phyloP scores from a whole-genome alignment of 2,113 vertebrate genomes.

The Syngnathus typhle region DNA sequence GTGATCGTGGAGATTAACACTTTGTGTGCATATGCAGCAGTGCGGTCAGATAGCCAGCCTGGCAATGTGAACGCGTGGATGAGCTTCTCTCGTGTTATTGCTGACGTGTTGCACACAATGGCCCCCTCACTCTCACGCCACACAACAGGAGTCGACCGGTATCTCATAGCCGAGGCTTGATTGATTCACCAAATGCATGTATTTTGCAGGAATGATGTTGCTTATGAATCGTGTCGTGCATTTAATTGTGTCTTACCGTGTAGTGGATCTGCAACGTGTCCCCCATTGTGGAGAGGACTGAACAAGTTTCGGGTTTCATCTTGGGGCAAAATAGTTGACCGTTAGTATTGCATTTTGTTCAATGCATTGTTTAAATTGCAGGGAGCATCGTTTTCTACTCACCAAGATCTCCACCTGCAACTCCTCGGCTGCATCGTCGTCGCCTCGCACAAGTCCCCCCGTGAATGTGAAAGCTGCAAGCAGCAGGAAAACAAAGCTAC shows the following conservation, averaged over 20 bases:
- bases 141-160: background rate
- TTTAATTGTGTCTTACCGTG: conserved; percentile 74
- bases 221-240: background rate
- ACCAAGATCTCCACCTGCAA: conserved; percentile 72
- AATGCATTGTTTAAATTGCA: background rate
- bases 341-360: conserved; percentile 7
- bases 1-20: background rate
- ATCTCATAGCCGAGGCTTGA: background rate
- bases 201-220: background rate
- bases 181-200: background rate
- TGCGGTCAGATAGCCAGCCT: background rate
- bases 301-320: conserved; percentile 78
- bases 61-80: conserved; percentile 1
- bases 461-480: conserved; percentile 43
- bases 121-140: background rate
- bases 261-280: conserved; percentile 90
- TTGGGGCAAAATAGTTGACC: conserved; percentile 35
- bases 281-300: conserved; percentile 73
- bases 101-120: conserved; percentile 82
- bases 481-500: conserved; percentile 39
- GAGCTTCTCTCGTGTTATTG: conserved; percentile 38
- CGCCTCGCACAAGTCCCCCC: conserved; percentile 38
- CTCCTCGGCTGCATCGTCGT: conserved; percentile 48
- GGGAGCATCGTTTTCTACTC: conserved; percentile 30
- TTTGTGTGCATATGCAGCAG: background rate